Conservation (phyloP, 2,888 invertebrate genomes). For the Machimus atricapillus region DNA sequence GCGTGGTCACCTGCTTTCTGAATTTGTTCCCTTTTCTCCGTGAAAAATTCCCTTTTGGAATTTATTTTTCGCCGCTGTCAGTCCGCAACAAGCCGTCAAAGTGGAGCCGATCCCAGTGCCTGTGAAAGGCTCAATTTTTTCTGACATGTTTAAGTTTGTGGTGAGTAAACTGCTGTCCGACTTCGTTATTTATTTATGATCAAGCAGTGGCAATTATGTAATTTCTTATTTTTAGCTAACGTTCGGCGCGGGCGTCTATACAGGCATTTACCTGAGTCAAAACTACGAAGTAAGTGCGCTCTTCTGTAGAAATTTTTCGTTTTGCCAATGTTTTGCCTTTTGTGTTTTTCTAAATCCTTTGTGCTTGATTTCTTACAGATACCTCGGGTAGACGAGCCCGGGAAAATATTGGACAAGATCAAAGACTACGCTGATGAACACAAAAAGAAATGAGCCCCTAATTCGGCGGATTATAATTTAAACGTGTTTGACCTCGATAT, state of each 20-base stretch:
- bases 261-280: slow-evolving; percentile 75
- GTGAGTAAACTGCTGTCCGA: slow-evolving; percentile 50
- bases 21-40: background rate
- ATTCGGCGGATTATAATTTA: background rate
- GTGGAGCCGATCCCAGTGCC: slow-evolving; percentile 51
- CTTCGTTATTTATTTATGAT: background rate
- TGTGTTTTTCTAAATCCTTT: background rate
- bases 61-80: slow-evolving; percentile 4
- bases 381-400: slow-evolving; percentile 85
- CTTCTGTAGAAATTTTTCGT: slow-evolving; percentile 1
- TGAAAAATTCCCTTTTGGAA: background rate
- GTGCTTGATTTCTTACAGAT: slow-evolving; percentile 65
- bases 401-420: slow-evolving; percentile 73
- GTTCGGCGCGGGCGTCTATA: slow-evolving; percentile 73
- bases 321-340: background rate
- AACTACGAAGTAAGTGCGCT: slow-evolving; percentile 71
- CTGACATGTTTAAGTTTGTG: slow-evolving; percentile 59
- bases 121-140: slow-evolving; percentile 7
- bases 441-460: slow-evolving; percentile 64
- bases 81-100: slow-evolving; percentile 49
- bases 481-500: background rate
- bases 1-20: background rate
- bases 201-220: slow-evolving; percentile 39
- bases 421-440: slow-evolving; percentile 71
- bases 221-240: slow-evolving; percentile 65